A percentile compares a stretch with the other conserved stretches of the same genome.
These are phyloP conservation scores for Eupithecia centaureata DNA, from an alignment of 2,888 invertebrate species.

Conservation along the genomic window DNA sequence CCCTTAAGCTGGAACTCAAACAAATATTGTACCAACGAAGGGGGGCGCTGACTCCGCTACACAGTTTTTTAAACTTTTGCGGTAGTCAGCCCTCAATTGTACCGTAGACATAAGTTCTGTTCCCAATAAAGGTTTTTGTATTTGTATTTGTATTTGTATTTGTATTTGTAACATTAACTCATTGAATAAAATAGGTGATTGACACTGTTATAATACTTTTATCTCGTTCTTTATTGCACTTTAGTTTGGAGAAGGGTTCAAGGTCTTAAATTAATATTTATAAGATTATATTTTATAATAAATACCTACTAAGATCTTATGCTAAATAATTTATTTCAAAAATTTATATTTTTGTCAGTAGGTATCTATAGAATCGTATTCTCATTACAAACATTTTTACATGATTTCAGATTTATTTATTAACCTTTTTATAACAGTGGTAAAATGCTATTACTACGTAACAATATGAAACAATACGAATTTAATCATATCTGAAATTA, in stretches of 20 bases:
- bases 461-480: neutral
- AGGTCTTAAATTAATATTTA: conserved; percentile 5
- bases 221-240: conserved; percentile 5
- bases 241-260: conserved; percentile 3
- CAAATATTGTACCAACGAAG: no score
- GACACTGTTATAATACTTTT: conserved; percentile 4
- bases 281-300: neutral
- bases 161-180: conserved; percentile 10
- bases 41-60: no score
- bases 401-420: no score
- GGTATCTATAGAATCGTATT: neutral
- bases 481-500: neutral
- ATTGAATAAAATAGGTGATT: conserved; percentile 14
- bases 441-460: no score
- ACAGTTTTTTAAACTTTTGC: no score
- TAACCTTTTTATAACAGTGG: no score
- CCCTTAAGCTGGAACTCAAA: no score
- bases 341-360: no score
- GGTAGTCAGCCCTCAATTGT: no score
- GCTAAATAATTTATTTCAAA: neutral
- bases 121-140: no score
- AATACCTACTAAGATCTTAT: neutral
- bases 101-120: no score
- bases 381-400: neutral
- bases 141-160: no score